These are phyloP conservation scores for Macropis europaea DNA, from an alignment of 2,888 invertebrate species.

Conservation along the genomic window DNA sequence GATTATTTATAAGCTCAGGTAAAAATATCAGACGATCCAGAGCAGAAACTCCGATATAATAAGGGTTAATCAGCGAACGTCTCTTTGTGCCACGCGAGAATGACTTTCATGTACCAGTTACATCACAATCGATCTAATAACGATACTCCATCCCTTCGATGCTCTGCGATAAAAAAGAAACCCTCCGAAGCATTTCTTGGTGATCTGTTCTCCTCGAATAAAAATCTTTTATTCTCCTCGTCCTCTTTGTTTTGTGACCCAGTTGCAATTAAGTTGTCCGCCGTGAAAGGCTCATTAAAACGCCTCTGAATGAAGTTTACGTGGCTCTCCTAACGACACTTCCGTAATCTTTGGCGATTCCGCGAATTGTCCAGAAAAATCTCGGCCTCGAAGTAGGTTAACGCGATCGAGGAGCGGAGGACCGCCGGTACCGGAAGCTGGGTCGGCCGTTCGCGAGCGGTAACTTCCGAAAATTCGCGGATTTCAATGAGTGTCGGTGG, in stretches of 20 bases:
- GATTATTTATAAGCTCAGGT: too few species aligned
- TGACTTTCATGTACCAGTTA: too few species aligned
- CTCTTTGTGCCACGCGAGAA: too few species aligned
- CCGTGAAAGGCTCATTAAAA: constrained; percentile 42
- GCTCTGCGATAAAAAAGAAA: too few species aligned
- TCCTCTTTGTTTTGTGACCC: constrained; percentile 6
- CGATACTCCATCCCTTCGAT: too few species aligned
- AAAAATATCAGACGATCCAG: too few species aligned
- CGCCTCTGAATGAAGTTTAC: constrained; percentile 25
- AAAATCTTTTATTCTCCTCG: constrained; percentile 9
- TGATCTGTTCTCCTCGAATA: too few species aligned
- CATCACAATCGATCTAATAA: too few species aligned
- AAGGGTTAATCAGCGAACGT: too few species aligned
- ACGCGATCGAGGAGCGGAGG: constrained; percentile 21
- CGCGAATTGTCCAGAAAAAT: constrained; percentile 31
- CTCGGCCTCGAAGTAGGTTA: constrained; percentile 39
- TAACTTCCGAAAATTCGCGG: constrained; percentile 50
- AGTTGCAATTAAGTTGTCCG: constrained; percentile 37
- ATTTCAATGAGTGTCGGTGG: constrained; percentile 43
- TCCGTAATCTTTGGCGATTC: neutral
- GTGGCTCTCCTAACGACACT: constrained; percentile 29
- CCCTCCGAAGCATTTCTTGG: too few species aligned
- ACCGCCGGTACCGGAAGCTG: neutral
- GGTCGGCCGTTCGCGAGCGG: constrained; percentile 31
- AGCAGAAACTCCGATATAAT: too few species aligned